These are phyloP conservation scores for Calonectris borealis DNA, from an alignment of 2,113 vertebrate species.

Conservation along the genomic window DNA sequence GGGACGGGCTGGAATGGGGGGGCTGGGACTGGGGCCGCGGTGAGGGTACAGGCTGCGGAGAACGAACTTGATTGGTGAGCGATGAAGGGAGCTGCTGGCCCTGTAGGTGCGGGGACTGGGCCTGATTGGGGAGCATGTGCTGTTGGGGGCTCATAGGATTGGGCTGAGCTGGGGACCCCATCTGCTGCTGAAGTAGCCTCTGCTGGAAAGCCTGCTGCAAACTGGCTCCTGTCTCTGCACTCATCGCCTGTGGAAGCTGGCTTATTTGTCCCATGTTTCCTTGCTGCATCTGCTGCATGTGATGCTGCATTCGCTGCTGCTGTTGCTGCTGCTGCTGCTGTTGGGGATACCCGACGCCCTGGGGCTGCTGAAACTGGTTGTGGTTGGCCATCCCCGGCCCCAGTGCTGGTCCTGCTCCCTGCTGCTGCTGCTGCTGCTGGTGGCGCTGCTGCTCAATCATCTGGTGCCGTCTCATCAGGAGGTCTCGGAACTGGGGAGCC, in stretches of 20 bases:
- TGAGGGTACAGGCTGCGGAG: constrained; percentile 89
- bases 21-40: constrained; percentile 90
- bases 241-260: constrained; percentile 79
- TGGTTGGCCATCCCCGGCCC: constrained; percentile 85
- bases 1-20: constrained; percentile 89
- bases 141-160: constrained; percentile 87
- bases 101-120: constrained; percentile 88
- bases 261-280: constrained; percentile 80
- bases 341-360: constrained; percentile 79
- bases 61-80: constrained; percentile 94
- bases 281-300: constrained; percentile 85
- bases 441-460: constrained; percentile 83
- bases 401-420: constrained; percentile 62
- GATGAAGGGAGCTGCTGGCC: constrained; percentile 89
- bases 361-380: constrained; percentile 88
- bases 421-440: constrained; percentile 79
- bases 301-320: constrained; percentile 83
- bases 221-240: constrained; percentile 79
- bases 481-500: constrained; percentile 87
- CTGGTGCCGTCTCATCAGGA: constrained; percentile 86
- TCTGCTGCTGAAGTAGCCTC: constrained; percentile 88
- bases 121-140: constrained; percentile 82
- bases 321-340: constrained; percentile 78
- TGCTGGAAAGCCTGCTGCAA: constrained; percentile 90
- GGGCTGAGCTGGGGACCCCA: constrained; percentile 83